Percentiles rank a stretch among this genome's conserved stretches.
Conservation (phyloP, 2,797 vertebrate species). For the Aldrovandia affinis region DNA sequence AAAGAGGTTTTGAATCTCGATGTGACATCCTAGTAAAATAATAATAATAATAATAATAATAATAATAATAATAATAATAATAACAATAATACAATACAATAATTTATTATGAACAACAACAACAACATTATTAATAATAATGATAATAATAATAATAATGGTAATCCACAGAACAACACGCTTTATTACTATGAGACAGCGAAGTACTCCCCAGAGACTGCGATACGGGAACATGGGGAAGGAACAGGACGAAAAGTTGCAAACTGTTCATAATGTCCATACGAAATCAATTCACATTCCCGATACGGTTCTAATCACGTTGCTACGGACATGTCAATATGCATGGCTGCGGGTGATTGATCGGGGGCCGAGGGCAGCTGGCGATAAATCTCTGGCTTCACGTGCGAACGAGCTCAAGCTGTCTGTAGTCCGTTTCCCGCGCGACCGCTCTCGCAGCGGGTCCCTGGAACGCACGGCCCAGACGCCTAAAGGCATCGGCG, state of each 20-base stretch:
- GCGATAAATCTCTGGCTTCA: constrained; percentile 23
- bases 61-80: not conserved
- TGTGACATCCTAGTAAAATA: too few relatives aligned
- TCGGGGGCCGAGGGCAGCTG: constrained; percentile 41
- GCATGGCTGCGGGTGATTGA: constrained; percentile 37
- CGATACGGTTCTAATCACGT: constrained; percentile 37
- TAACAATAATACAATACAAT: not conserved
- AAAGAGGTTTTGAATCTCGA: too few relatives aligned
- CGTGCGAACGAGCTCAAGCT: constrained; percentile 40
- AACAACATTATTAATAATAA: too few relatives aligned
- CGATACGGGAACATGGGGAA: too few relatives aligned
- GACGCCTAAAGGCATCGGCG: constrained; percentile 62
- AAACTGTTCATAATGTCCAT: constrained; percentile 11
- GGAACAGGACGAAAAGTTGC: not conserved
- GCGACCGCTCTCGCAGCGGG: constrained; percentile 37
- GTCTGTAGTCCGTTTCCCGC: constrained; percentile 46
- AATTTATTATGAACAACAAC: too few relatives aligned
- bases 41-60: constrained; percentile 6
- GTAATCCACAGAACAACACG: too few relatives aligned
- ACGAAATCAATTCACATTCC: constrained; percentile 36
- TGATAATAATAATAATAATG: too few relatives aligned
- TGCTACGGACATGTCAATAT: constrained; percentile 39
- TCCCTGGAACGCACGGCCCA: constrained; percentile 62
- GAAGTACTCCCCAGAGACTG: not conserved
- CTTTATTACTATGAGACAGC: not conserved